Evolutionary conservation across 2,888 invertebrate species (phyloP), one percentile per base, ranked within the genome.

Genomic region (Eupelmus urozonus): DNA sequence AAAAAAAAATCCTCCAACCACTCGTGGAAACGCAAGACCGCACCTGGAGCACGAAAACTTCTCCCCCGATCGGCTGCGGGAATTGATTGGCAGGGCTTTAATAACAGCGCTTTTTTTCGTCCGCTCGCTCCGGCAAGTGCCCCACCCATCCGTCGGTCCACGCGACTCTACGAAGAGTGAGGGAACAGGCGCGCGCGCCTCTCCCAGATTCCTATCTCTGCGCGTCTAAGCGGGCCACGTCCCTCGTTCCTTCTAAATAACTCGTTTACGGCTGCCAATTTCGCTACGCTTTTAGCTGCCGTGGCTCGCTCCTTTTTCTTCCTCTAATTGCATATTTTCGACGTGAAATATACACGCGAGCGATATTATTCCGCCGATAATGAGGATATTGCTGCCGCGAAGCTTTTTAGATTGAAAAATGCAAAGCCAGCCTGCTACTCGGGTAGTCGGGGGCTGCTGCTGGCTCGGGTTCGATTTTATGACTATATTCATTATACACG

Each of bases 211-310:
- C 40, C 25, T 76, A 71, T 76, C 79, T 72, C 49, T 11, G 20
- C 55, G 65, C 63, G 34, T 57, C 53, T 57, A 42, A n/a, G 53
- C 59, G 18, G 42, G 62, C 60, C 45, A 29, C 13, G n/a, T 51
- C 65, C 65, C 74, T 69, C 69, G 53, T 40, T 70, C 45, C 69
- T 72, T 79, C 63, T 79, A 79, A 81, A 79, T 81, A 81, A 81
- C 81, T 81, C 79, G 75, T 81, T 80, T 79, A 80, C 80, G 76
- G 78, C 78, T 74, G 81, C 76, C 80, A 81, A 81, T 81, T 81
- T 81, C 67, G 81, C 75, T 76, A 67, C 74, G 78, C 70, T 73
- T 57, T 57, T 57, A 51, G 59, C 63, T 55, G 29, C 51, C 29
- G 42, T 29, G 57, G 27, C 18, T 42, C 53, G 25, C 40, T 0